phyloP scores from a whole-genome alignment of 2,113 vertebrate genomes.

The Spermophilus dauricus region DNA sequence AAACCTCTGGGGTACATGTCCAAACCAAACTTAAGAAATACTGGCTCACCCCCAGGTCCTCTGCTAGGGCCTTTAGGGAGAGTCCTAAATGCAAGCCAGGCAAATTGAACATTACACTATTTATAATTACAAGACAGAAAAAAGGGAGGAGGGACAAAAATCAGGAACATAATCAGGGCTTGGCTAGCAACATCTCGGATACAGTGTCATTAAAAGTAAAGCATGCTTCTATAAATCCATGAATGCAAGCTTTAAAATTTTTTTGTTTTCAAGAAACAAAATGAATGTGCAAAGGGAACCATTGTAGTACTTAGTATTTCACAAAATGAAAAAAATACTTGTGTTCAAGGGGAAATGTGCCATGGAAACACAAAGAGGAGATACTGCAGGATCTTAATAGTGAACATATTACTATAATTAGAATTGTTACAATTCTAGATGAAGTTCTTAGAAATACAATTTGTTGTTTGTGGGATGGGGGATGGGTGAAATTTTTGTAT shows the following conservation, averaged over 20 bases:
- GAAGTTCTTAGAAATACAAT: slow-evolving; percentile 21
- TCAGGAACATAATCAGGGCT: slow-evolving; percentile 70
- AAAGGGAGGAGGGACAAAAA: slow-evolving; percentile 56
- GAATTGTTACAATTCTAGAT: slow-evolving; percentile 13
- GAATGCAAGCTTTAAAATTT: slow-evolving; percentile 51
- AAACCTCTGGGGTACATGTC: slow-evolving; percentile 56
- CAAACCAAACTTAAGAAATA: slow-evolving; percentile 65
- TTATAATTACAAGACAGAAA: slow-evolving; percentile 67
- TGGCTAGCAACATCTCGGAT: slow-evolving; percentile 76
- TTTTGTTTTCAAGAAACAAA: slow-evolving; percentile 69
- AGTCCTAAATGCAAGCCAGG: slow-evolving; percentile 46
- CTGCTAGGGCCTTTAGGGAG: slow-evolving; percentile 39
- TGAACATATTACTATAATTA: slow-evolving; percentile 58
- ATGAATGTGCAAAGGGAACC: slow-evolving; percentile 72
- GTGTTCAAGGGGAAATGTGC: slow-evolving; percentile 71
- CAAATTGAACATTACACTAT: slow-evolving; percentile 71
- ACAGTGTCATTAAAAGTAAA: slow-evolving; percentile 76
- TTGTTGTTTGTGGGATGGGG: not conserved
- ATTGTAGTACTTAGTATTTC: slow-evolving; percentile 75
- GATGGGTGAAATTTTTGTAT: not conserved
- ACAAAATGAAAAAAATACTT: slow-evolving; percentile 67
- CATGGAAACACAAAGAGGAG: slow-evolving; percentile 69
- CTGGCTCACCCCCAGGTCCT: slow-evolving; percentile 61
- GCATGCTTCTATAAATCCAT: slow-evolving; percentile 71
- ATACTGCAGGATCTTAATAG: slow-evolving; percentile 77